Base-by-base conservation (phyloP, 2,888 invertebrate species). In the Eupithecia vulgata region DNA sequence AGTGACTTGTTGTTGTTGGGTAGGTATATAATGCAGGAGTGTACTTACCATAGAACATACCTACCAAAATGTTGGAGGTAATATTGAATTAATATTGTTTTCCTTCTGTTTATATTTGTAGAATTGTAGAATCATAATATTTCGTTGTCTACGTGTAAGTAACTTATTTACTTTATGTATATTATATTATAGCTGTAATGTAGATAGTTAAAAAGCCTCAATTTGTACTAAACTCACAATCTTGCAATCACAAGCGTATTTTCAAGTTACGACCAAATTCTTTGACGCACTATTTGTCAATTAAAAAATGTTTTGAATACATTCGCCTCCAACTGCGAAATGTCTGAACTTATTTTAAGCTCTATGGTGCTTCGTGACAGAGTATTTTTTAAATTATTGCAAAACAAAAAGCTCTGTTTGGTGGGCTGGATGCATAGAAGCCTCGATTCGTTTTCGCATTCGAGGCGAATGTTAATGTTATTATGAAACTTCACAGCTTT, bases 261-360 rank as follows among this genome's bases (percentile, higher is more conserved):
- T 13, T 65, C 25, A 21, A 42, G 40, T 42, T 13, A 25, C 17
- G 37, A 65, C 61, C 34, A 61, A 34, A 17, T 34, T 34, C 15
- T 13, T 6, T 64, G 21, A 65, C 30, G 69, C 72, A 72, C 70
- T 45, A 72, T 70, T 70, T 70, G 75, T 75, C 75, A 75, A 75
- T 75, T 75, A 75, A 62, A 75, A 62, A 66, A 59, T 34, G 21
- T 35, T 37, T 15, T 40, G 8, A 57, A 66, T 40, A 34, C 37
- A 40, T 57, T 59, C 66, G 70, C 57, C 59, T 25, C n/a, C 12
- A 10, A 42, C 15, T 64, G 5, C 15, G 62, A 34, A 62, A 62
- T 64, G 37, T 37, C 62, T 34, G 17, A 61, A 37, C n/a, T n/a
- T 64, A 64, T 37, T 35, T 52, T 57, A 25, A 57, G 25, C 21